Conservation (phyloP, 1,140 invertebrate genomes). For the Chironomus tepperi region DNA sequence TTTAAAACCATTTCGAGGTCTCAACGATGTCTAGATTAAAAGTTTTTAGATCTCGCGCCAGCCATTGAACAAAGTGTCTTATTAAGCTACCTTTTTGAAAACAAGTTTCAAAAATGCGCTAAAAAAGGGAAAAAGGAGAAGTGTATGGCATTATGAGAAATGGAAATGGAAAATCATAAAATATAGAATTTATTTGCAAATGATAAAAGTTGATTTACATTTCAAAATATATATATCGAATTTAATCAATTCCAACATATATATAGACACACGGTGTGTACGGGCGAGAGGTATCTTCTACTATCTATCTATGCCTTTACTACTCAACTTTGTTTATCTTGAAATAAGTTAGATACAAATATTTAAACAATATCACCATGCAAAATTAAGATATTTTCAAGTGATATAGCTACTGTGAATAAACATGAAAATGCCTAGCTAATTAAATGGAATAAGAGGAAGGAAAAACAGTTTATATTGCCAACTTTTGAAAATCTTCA, state of each 20-base stretch:
- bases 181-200: constrained; percentile 15
- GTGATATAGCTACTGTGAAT: background rate
- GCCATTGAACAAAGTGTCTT: no score
- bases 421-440: background rate
- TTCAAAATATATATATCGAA: constrained; percentile 2
- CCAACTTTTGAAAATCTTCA: no score
- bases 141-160: background rate
- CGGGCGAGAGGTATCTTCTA: background rate
- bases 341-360: background rate
- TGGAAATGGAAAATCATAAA: background rate
- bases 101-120: no score
- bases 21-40: no score
- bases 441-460: background rate
- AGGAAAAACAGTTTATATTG: background rate
- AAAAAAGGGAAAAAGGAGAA: no score
- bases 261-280: no score
- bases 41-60: background rate
- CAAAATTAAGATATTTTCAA: background rate
- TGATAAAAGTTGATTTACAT: constrained; percentile 14
- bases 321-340: background rate
- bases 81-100: no score
- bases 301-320: background rate
- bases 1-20: no score
- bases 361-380: constrained; percentile 14
- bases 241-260: background rate